phyloP scores from a whole-genome alignment of 2,797 vertebrate genomes.

The Taeniopygia guttata region DNA sequence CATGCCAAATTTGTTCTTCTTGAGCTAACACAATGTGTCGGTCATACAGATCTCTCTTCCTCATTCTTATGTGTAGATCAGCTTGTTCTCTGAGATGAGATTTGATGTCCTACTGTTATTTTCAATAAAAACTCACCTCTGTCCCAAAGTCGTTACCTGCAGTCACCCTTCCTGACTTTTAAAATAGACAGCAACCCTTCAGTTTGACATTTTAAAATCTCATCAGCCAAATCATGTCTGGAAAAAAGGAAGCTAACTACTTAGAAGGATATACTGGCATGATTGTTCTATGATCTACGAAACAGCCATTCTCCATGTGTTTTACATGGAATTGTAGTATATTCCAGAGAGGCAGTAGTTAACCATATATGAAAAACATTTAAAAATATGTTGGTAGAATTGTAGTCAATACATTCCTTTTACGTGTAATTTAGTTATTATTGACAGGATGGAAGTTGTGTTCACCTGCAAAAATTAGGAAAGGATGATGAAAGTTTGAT shows the following conservation, averaged over 20 bases:
- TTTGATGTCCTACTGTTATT: neutral
- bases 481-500: neutral
- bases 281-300: neutral
- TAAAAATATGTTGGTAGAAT: neutral
- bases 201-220: neutral
- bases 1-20: slow-evolving; percentile 30
- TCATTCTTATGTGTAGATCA: slow-evolving; percentile 15
- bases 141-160: neutral
- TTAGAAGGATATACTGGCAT: neutral
- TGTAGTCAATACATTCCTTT: neutral
- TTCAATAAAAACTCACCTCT: neutral
- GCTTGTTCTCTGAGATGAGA: neutral
- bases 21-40: slow-evolving; percentile 4
- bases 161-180: neutral
- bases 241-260: neutral
- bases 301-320: neutral
- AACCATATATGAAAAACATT: neutral
- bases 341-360: neutral
- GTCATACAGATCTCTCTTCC: neutral
- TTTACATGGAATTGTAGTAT: neutral
- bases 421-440: neutral
- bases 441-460: neutral
- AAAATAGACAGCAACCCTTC: neutral
- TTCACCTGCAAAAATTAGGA: neutral
- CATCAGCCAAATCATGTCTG: neutral